Conservation (phyloP, 2,113 vertebrate genomes). For the Morphnarchus princeps region DNA sequence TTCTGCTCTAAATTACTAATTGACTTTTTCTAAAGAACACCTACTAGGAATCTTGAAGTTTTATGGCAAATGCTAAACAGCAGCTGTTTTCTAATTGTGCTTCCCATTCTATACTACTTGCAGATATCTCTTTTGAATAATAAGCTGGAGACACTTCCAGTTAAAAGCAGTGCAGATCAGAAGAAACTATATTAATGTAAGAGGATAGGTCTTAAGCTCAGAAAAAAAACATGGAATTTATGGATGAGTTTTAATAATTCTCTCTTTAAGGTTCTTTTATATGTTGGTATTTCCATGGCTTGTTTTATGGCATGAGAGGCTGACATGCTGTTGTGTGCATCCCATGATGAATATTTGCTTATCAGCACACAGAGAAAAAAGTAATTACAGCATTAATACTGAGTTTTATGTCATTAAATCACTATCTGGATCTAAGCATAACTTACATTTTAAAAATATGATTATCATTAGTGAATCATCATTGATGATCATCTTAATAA, state of each 20-base stretch:
- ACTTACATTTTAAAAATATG: not conserved
- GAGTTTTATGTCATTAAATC: not conserved
- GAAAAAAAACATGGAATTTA: not conserved
- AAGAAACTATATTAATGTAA: not conserved
- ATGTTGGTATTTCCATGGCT: not conserved
- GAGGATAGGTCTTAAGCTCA: not conserved
- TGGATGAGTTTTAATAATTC: not conserved
- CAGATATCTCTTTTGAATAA: conserved; percentile 4
- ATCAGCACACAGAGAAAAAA: not conserved
- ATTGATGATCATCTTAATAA: not conserved
- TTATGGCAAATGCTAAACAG: conserved; percentile 28
- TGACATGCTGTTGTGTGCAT: not conserved
- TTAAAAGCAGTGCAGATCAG: not conserved
- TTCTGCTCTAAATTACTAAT: conserved; percentile 48
- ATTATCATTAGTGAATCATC: not conserved
- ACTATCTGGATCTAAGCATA: not conserved
- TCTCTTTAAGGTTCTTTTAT: not conserved
- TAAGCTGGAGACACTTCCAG: not conserved
- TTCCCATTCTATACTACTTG: not conserved
- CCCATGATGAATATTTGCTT: not conserved
- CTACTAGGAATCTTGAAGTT: conserved; percentile 41
- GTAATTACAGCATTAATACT: not conserved
- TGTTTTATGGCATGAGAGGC: not conserved
- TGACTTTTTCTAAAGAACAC: conserved; percentile 30
- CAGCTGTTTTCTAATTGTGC: conserved; percentile 44